phyloP scores from a whole-genome alignment of 2,797 vertebrate species.

The Clarias laeviceps region DNA sequence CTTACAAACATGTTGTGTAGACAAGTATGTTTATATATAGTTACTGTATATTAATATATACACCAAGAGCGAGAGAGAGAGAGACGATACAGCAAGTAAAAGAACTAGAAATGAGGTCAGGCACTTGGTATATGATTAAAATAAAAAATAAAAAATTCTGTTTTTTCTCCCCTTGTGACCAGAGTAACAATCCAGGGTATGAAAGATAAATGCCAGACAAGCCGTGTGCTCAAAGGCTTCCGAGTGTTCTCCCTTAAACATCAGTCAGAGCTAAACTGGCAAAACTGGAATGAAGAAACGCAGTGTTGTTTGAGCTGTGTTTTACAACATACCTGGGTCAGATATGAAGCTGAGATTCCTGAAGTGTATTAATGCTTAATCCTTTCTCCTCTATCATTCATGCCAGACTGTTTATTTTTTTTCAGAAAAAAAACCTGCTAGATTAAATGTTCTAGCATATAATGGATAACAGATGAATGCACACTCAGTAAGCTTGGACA shows the following conservation, averaged over 20 bases:
- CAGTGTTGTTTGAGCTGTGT: slow-evolving; percentile 5
- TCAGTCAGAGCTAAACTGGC: slow-evolving; percentile 6
- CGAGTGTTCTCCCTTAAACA: slow-evolving; percentile 9
- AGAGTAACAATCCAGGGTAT: slow-evolving; percentile 17
- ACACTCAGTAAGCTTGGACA: slow-evolving; percentile 30
- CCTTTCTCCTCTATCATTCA: slow-evolving; percentile 16
- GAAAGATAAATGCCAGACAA: slow-evolving; percentile 40
- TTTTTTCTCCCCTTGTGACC: slow-evolving; percentile 34
- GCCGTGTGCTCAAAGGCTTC: neutral
- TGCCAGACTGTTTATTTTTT: slow-evolving; percentile 27
- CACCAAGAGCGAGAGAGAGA: neutral
- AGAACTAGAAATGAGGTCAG: neutral
- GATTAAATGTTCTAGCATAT: slow-evolving; percentile 41
- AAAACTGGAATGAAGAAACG: slow-evolving; percentile 12
- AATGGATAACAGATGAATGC: slow-evolving; percentile 40
- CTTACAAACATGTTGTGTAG: neutral
- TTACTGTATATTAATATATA: too few species aligned
- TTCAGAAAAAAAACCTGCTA: slow-evolving; percentile 34
- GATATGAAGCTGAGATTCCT: slow-evolving; percentile 27
- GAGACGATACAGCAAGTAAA: neutral
- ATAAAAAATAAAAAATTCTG: neutral
- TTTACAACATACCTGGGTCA: slow-evolving; percentile 26
- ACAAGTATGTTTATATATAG: too few species aligned
- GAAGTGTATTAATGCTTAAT: slow-evolving; percentile 12
- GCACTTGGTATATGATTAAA: slow-evolving; percentile 37